A percentile compares a stretch with the other conserved stretches of the same genome.
phyloP scores from a whole-genome alignment of 2,888 invertebrate species.

The Drosophila subquinaria region DNA sequence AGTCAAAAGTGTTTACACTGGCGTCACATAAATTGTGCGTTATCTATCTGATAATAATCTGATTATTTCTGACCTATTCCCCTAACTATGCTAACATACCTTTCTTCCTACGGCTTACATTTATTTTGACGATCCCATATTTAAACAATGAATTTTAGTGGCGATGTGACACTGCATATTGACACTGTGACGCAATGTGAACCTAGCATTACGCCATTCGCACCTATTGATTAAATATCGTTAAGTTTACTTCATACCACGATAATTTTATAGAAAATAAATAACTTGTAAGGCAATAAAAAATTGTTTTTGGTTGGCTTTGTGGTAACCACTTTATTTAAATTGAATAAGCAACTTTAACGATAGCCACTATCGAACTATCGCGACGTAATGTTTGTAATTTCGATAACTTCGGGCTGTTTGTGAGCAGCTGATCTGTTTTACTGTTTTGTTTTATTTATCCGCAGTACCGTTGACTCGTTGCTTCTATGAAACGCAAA shows the following conservation, averaged over 20 bases:
- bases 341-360: not conserved
- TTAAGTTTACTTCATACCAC: not conserved
- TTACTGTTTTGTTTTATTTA: slow-evolving; percentile 5
- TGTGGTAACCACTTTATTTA: not conserved
- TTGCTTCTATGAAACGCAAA: slow-evolving; percentile 14
- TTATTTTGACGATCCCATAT: no score
- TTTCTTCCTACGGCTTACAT: no score
- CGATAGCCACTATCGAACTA: not conserved
- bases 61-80: no score
- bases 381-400: not conserved
- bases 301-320: no score
- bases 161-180: no score
- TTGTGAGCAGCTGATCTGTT: slow-evolving; percentile 17
- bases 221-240: not conserved
- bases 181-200: no score
- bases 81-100: no score
- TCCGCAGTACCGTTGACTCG: slow-evolving; percentile 11
- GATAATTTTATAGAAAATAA: not conserved
- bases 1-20: no score
- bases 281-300: not conserved
- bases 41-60: no score
- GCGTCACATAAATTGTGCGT: no score
- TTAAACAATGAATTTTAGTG: no score
- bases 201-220: no score
- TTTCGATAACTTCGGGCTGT: not conserved